phyloP scores from a whole-genome alignment of 2,888 invertebrate species.

The Orchestes rusci region DNA sequence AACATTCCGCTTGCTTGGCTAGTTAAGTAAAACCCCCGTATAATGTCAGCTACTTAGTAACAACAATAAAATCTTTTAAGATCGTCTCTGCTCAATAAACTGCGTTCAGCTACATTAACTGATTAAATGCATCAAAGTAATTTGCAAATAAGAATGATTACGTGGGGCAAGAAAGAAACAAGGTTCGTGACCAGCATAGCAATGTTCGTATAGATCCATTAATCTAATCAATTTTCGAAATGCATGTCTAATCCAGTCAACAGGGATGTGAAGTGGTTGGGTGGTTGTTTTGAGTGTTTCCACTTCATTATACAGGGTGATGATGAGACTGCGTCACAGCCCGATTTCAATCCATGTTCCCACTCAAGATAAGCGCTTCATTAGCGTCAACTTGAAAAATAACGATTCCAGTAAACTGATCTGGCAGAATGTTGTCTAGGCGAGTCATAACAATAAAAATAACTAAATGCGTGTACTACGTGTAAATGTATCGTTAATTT shows the following conservation, averaged over 20 bases:
- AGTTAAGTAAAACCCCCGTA: no score
- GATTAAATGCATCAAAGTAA: slow-evolving; percentile 23
- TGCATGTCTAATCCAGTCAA: slow-evolving; percentile 16
- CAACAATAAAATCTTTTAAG: no score
- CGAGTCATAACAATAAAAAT: slow-evolving; percentile 17
- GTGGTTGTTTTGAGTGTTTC: no score
- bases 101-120: slow-evolving; percentile 20
- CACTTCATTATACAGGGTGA: no score
- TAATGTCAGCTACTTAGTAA: no score
- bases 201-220: slow-evolving; percentile 20
- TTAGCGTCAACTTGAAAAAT: slow-evolving; percentile 8
- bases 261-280: no score
- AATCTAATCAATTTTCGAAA: slow-evolving; percentile 25
- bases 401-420: slow-evolving; percentile 19
- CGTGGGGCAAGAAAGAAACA: slow-evolving; percentile 17
- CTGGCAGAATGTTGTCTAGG: slow-evolving; percentile 12
- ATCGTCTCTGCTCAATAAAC: no score
- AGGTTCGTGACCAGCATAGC: slow-evolving; percentile 21
- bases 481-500: slow-evolving; percentile 20
- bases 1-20: no score
- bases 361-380: slow-evolving; percentile 10
- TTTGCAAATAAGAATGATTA: slow-evolving; percentile 25
- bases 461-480: slow-evolving; percentile 22
- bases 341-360: no score
- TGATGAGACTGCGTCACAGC: no score